phyloP scores from a whole-genome alignment of 92 coral and sea anemone genomes.

The Zoanthus solanderi region DNA sequence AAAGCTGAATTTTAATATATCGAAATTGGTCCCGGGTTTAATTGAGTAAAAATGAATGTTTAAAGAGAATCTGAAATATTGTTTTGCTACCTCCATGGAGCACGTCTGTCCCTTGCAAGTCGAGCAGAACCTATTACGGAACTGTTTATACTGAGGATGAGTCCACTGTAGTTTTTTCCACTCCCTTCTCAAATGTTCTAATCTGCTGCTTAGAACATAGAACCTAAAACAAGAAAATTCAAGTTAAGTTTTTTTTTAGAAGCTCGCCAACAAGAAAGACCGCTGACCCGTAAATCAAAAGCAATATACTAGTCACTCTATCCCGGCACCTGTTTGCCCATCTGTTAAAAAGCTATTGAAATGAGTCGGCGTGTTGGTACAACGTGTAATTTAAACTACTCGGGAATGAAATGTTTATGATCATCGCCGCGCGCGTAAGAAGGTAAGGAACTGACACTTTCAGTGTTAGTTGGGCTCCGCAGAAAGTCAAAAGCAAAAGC shows the following conservation, averaged over 20 bases:
- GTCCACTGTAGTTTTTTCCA: slow-evolving; percentile 62
- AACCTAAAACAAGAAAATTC: slow-evolving; percentile 1
- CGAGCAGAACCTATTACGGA: slow-evolving; percentile 59
- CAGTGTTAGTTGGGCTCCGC: too few relatives aligned
- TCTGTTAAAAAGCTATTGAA: too few relatives aligned
- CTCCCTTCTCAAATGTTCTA: slow-evolving; percentile 45
- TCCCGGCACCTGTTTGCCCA: neutral
- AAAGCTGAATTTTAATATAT: too few relatives aligned
- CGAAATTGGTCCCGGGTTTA: too few relatives aligned
- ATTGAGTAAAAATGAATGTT: neutral
- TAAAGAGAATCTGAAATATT: neutral
- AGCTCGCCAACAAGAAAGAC: neutral
- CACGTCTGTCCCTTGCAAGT: slow-evolving; percentile 60
- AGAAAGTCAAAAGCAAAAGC: too few relatives aligned
- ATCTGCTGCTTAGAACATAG: slow-evolving; percentile 43
- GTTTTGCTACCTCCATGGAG: slow-evolving; percentile 31
- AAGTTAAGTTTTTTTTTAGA: neutral
- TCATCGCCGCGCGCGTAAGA: too few relatives aligned
- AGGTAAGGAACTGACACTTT: too few relatives aligned
- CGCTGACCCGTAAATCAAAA: too few relatives aligned
- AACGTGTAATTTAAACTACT: too few relatives aligned
- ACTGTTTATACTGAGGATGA: slow-evolving; percentile 29
- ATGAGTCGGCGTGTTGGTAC: too few relatives aligned
- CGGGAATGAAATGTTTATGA: too few relatives aligned
- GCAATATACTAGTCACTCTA: neutral